Base-by-base conservation (phyloP, 2,888 invertebrate genomes). In the Hirtodrosophila histrioides region DNA sequence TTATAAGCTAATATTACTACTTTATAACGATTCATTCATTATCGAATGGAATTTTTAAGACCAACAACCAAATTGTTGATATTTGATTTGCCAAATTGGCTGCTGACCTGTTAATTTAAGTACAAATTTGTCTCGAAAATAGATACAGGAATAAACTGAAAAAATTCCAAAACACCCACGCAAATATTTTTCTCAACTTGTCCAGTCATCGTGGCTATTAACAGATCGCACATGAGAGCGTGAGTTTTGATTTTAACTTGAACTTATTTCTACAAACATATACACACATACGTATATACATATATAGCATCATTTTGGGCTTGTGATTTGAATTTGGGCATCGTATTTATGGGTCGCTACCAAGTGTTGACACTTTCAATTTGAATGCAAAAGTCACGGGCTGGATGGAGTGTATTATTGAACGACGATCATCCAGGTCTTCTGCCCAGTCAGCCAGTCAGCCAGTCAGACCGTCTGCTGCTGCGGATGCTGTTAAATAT, bases 351-450 rank as follows among this genome's bases (percentile, higher is more conserved):
- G 83, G 85, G 70, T 86, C 83, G 78, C 63, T 67, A 23, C 62
- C 41, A 41, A 50, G 37, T 80, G 67, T 84, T 84, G 84, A 86
- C 84, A 84, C 81, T 86, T 84, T 86, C 86, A 84, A 84, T 84
- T 84, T 69, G 78, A 75, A 81, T 75, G 78, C 69, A 55, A 62
- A 57, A 67, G 64, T 57, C 74, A 57, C 54, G 57, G 69, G 40
- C 64, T 48, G 41, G 55, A 31, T 17, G 17, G 17, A 17, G 17
- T 1, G 31, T 31, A 31, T 31, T 53, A 40, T 69, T 56, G 37
- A 50, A 43, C 68, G 33, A 43, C 68, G 33, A 31, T 31, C 7
- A 60, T 29, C 40, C 44, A 56, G 37, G 43, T 44, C 51, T 41
- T 51, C 27, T 31, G 4, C 27, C 41, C 17, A 17, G 17, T 1